These are phyloP conservation scores for Nothura maculosa DNA, from an alignment of 2,797 vertebrate species.

Conservation along the genomic window DNA sequence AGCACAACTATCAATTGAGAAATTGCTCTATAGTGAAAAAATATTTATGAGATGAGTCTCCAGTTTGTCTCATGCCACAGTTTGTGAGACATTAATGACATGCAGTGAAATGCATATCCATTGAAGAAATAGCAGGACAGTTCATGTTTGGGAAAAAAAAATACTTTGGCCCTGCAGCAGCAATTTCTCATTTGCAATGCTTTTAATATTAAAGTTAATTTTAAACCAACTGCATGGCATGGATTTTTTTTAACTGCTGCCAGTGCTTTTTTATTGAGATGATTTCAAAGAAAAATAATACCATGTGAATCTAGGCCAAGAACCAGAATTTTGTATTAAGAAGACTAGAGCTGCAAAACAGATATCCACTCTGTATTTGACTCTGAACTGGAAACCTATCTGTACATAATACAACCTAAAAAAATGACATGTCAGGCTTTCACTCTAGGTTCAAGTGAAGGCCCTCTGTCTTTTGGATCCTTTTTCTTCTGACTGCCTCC, in stretches of 20 bases:
- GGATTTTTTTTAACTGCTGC: background rate
- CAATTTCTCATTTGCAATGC: background rate
- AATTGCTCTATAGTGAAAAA: background rate
- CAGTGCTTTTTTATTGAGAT: background rate
- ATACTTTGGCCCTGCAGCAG: background rate
- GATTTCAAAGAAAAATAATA: background rate
- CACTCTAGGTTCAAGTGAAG: no score
- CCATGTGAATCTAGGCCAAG: background rate
- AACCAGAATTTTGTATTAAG: background rate
- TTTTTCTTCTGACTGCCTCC: no score
- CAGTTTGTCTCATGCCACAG: background rate
- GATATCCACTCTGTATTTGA: rapidly evolving
- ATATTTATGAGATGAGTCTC: background rate
- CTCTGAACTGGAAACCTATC: background rate
- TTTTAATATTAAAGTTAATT: background rate
- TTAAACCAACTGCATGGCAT: background rate
- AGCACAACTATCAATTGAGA: background rate
- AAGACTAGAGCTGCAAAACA: background rate
- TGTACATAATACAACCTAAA: background rate
- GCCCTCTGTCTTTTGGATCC: no score
- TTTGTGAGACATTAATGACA: background rate
- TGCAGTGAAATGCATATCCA: background rate
- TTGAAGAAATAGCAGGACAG: background rate
- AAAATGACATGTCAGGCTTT: background rate
- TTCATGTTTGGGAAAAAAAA: background rate